Base-by-base conservation (phyloP, 2,797 vertebrate species). In the Characodon lateralis region DNA sequence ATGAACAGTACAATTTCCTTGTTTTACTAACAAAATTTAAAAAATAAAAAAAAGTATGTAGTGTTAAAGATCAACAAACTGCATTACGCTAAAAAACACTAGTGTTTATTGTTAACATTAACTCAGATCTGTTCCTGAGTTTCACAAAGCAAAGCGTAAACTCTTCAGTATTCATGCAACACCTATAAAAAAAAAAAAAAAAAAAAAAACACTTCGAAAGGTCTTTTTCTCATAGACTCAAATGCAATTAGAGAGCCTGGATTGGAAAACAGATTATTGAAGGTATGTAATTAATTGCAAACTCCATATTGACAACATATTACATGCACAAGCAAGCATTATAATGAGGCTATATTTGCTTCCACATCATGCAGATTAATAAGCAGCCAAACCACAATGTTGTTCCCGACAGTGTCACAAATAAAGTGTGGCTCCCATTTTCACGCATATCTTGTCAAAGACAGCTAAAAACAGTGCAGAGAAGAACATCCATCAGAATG, bases 391-490 rank as follows among this genome's bases (percentile, higher is more conserved):
- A 26, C 66, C n/a, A 59, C 77, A 28, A 13, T 58, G 71, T 80
- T 82, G 43, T 73, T 82, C 66, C 79, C 86, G 78, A 84, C 82
- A 65, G 84, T 72, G 78, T 82, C 81, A 83, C 75, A 66, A 82
- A 79, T 81, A 88, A 85, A 87, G 82, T 78, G 83, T 84, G 65
- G 51, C 76, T 85, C 70, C 71, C 53, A 78, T 83, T 85, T 69
- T 53, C 76, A 46, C 3, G 14, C 58, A 83, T 82, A 85, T 88
- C 83, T 81, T 74, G 83, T 85, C 78, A 82, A 71, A 79, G 50
- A 76, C 83, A 76, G 59, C 53, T 61, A 53, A 82, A 46, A 87
- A 80, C 78, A 69, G 48, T 14, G 73, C 61, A 68, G 71, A 55
- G 46, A 74, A 69, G 58, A 76, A 73, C 18, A 83, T 84, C 74